Conservation (phyloP, 2,888 invertebrate species). For the Plebejus argus region DNA sequence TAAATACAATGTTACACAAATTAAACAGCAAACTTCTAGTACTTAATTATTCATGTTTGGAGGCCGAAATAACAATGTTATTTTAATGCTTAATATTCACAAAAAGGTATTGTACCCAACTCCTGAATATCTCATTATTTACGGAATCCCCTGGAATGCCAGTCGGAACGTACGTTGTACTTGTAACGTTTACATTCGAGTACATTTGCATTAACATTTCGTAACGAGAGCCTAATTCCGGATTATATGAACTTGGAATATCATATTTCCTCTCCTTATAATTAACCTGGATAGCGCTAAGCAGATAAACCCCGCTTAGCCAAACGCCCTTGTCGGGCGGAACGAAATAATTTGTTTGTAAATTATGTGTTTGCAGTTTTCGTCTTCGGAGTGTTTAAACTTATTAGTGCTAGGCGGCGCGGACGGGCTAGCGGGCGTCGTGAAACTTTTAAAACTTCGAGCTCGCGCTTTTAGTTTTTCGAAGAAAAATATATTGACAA, state of each 20-base stretch:
- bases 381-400: neutral
- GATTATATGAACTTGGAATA: slow-evolving; percentile 19
- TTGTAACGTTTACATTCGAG: slow-evolving; percentile 10
- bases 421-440: slow-evolving; percentile 5
- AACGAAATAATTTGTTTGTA: slow-evolving; percentile 9
- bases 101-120: slow-evolving; percentile 2
- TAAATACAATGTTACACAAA: slow-evolving; percentile 6
- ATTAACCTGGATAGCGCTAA: slow-evolving; percentile 26
- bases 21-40: neutral
- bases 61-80: neutral
- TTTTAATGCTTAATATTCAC: neutral
- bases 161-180: neutral
- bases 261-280: slow-evolving; percentile 24
- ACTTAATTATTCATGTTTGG: neutral
- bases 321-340: neutral
- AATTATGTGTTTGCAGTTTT: slow-evolving; percentile 19
- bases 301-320: slow-evolving; percentile 24
- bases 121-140: slow-evolving; percentile 18
- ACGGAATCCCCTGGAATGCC: slow-evolving; percentile 7
- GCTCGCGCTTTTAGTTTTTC: slow-evolving; percentile 8
- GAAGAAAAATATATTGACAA: slow-evolving; percentile 12
- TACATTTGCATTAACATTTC: slow-evolving; percentile 16
- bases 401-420: neutral
- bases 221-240: slow-evolving; percentile 19
- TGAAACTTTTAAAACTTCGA: slow-evolving; percentile 13